Base-by-base conservation (phyloP, 2,797 vertebrate species). In the Oophaga sylvatica region DNA sequence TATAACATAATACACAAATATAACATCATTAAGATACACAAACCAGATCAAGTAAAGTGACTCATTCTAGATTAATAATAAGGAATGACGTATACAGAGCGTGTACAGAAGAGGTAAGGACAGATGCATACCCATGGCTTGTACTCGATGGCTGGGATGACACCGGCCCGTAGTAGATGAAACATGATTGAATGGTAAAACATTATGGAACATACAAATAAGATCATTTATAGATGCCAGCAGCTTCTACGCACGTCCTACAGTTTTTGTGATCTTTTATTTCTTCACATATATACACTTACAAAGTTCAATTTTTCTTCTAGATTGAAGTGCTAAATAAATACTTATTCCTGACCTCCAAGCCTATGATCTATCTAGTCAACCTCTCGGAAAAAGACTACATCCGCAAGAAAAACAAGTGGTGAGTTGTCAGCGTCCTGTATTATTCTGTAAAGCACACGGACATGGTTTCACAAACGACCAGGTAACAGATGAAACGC, bases 301-400 rank as follows among this genome's bases (percentile, higher is more conserved):
- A 63, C 62, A 9, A n/a, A n/a, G 9, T 12, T 48, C 5, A 2
- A 4, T 5, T 20, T 88, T 88, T 68, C 78, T 90, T 91, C 90
- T 91, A 99, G 98, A 99, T 99, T 88, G 98, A 99, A 81, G 98
- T 99, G 68, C 93, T 99, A 94, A 99, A 99, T 95, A 99, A 99
- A 93, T 94, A 99, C 93, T 95, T 99, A 93, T 96, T 99, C 91
- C 95, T 99, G 93, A 99, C 98, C 73, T 99, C 98, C 89, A 99
- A 99, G 94, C 98, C 98, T 26, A 99, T 99, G 98, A 97, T 99
- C 91, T 99, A 99, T 92, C 95, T 99, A 95, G 96, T 99, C 90
- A 99, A 99, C 92, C 97, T 99, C 80, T 99, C 98, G 16, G 98
- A 99, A 95, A 99, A 98, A 93, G 97, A 99, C 94, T 99, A 97